phyloP scores from a whole-genome alignment of 1,140 invertebrate genomes.

The Calosoma granatense region DNA sequence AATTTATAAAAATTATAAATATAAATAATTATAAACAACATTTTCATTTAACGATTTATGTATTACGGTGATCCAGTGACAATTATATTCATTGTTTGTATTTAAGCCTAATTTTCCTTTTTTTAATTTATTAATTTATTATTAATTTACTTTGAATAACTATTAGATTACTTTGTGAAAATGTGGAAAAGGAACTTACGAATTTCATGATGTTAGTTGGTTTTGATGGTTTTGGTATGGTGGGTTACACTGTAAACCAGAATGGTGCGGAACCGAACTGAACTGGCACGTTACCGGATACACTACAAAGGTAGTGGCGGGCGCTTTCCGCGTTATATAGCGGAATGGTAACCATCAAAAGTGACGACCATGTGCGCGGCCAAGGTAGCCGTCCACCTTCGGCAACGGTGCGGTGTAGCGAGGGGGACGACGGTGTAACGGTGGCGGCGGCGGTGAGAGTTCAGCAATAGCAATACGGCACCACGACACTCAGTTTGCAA shows the following conservation, averaged over 20 bases:
- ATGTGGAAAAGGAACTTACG: background rate
- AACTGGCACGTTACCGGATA: constrained; percentile 7
- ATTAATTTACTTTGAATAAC: background rate
- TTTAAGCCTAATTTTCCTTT: too few relatives aligned
- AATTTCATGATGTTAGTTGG: constrained; percentile 3
- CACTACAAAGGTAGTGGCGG: background rate
- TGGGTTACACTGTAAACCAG: background rate
- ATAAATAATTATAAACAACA: too few relatives aligned
- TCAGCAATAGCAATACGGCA: background rate
- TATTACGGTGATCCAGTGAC: too few relatives aligned
- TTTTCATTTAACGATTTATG: too few relatives aligned
- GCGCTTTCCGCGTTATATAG: constrained; percentile 1
- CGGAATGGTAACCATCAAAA: constrained; percentile 8
- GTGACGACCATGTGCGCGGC: constrained; percentile 1
- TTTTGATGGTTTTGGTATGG: background rate
- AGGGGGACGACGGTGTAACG: background rate
- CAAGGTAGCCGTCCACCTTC: background rate
- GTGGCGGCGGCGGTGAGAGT: background rate
- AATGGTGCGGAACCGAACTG: background rate
- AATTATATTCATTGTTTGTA: too few relatives aligned
- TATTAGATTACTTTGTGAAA: background rate
- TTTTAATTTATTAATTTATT: too few relatives aligned
- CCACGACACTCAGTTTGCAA: background rate
- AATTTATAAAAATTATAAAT: too few relatives aligned
- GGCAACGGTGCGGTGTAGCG: too few relatives aligned